Percentiles rank a stretch among this genome's conserved stretches.
Conservation (phyloP, 2,797 vertebrate genomes). For the Scolopax rusticola region DNA sequence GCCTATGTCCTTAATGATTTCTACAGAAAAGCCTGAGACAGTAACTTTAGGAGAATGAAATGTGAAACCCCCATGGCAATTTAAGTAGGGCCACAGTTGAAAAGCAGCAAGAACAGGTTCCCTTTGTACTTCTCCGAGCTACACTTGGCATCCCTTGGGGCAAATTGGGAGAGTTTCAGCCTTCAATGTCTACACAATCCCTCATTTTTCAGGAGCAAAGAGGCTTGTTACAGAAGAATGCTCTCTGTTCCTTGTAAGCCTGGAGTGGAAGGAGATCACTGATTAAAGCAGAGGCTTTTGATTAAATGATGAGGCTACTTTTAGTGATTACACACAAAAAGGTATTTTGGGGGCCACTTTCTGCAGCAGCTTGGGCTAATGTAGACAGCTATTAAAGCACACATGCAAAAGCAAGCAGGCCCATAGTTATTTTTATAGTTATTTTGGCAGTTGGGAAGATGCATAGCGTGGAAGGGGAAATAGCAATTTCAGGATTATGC, state of each 20-base stretch:
- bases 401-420: neutral
- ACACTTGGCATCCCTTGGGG: constrained; percentile 68
- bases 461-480: neutral
- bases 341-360: neutral
- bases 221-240: constrained; percentile 58
- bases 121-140: constrained; percentile 60
- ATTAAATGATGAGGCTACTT: constrained; percentile 41
- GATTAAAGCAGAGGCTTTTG: constrained; percentile 56
- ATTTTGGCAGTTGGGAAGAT: neutral
- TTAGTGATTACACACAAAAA: neutral
- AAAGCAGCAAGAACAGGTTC: constrained; percentile 71
- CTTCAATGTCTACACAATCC: constrained; percentile 47
- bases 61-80: constrained; percentile 38
- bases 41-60: constrained; percentile 70
- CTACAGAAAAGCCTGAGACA: constrained; percentile 58
- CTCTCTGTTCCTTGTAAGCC: constrained; percentile 30
- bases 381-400: neutral
- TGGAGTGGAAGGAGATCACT: constrained; percentile 49
- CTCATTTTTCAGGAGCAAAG: constrained; percentile 52
- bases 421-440: fast-evolving
- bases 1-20: constrained; percentile 54
- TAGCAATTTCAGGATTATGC: constrained; percentile 27
- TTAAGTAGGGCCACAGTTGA: constrained; percentile 40
- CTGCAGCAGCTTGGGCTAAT: neutral
- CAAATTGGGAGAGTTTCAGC: constrained; percentile 59